A percentile compares a stretch with the other conserved stretches of the same genome.
These are phyloP conservation scores for Riptortus pedestris DNA, from an alignment of 1,140 invertebrate genomes.

Conservation along the genomic window DNA sequence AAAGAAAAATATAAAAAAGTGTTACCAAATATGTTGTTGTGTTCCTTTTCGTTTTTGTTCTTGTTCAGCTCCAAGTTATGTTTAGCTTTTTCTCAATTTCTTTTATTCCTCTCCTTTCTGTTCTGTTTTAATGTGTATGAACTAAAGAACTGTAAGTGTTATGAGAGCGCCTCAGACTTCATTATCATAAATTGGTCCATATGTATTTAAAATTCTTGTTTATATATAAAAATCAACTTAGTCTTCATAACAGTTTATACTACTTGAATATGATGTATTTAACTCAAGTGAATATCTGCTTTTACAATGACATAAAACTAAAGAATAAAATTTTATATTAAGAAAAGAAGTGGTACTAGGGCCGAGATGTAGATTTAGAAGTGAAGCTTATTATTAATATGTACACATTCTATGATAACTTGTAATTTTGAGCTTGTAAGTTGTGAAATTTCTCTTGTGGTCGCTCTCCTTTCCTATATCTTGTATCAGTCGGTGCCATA, in stretches of 20 bases:
- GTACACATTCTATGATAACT: no score
- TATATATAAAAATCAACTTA: not conserved
- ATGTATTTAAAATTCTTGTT: not conserved
- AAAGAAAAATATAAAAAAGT: no score
- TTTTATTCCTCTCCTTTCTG: not conserved
- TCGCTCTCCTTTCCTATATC: no score
- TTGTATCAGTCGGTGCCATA: no score
- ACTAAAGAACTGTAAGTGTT: not conserved
- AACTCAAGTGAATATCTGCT: not conserved
- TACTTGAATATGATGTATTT: not conserved
- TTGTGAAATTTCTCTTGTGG: no score
- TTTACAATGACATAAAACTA: not conserved
- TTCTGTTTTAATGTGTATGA: not conserved
- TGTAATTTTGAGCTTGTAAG: no score
- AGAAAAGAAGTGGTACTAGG: not conserved
- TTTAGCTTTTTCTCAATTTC: not conserved
- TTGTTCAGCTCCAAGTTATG: not conserved
- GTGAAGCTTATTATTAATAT: no score
- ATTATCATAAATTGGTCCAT: not conserved
- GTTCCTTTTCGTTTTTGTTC: not conserved
- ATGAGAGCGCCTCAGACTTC: slow-evolving; percentile 8
- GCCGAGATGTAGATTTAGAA: no score
- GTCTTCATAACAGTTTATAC: not conserved
- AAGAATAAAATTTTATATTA: not conserved
- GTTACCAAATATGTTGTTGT: slow-evolving; percentile 6